Evolutionary conservation across 2,888 invertebrate genomes (phyloP).

Genomic region (Bibio marci): DNA sequence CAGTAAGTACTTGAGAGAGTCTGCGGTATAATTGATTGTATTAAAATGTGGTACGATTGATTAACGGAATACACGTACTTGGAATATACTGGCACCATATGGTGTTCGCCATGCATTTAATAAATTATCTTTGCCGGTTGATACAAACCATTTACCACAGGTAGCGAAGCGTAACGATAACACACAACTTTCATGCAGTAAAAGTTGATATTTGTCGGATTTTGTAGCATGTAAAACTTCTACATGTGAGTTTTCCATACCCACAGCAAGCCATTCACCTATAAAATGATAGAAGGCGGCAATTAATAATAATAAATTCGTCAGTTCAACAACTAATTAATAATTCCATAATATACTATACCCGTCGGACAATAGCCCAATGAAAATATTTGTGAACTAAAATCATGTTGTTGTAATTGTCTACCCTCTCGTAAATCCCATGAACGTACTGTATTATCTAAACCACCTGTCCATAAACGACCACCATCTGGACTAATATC

Average conservation of each 20-base stretch:
- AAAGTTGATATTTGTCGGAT: constrained; percentile 88
- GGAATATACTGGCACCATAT: constrained; percentile 95
- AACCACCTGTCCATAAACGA: constrained; percentile 80
- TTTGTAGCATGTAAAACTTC: constrained; percentile 84
- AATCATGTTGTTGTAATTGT: constrained; percentile 89
- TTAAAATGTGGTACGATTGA: too few species aligned
- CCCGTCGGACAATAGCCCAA: constrained; percentile 84
- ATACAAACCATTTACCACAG: constrained; percentile 97
- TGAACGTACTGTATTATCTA: constrained; percentile 91
- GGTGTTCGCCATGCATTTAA: constrained; percentile 97
- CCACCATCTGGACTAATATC: constrained; percentile 90
- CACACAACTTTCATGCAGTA: constrained; percentile 93
- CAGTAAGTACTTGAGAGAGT: too few species aligned
- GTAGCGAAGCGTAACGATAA: constrained; percentile 88
- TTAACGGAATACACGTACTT: constrained; percentile 56
- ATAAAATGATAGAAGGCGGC: constrained; percentile 2
- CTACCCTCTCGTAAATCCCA: constrained; percentile 92
- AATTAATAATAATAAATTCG: not conserved
- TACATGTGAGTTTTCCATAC: constrained; percentile 96
- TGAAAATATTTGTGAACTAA: constrained; percentile 77
- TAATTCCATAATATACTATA: too few species aligned
- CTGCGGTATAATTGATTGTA: too few species aligned
- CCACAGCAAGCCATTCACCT: constrained; percentile 93
- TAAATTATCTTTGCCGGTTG: constrained; percentile 96
- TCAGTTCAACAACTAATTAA: too few species aligned